phyloP scores from a whole-genome alignment of 2,888 invertebrate genomes.

The Heliconius charithonia region DNA sequence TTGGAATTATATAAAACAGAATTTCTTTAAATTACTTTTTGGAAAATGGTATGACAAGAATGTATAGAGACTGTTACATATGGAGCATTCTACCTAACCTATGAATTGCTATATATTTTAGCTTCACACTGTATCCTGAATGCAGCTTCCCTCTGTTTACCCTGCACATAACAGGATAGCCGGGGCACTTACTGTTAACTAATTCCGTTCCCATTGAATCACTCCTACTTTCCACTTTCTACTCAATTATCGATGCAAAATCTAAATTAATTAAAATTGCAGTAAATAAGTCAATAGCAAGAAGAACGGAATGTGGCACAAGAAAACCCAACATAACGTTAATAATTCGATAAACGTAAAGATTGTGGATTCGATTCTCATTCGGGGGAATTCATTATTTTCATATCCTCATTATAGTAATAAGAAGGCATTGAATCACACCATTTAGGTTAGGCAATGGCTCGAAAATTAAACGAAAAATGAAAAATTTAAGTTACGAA shows the following conservation, averaged over 20 bases:
- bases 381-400: neutral
- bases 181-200: neutral
- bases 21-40: neutral
- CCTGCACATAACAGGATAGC: neutral
- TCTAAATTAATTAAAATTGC: no score
- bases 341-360: neutral
- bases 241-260: neutral
- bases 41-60: neutral
- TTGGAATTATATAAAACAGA: neutral
- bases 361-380: neutral
- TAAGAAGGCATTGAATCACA: neutral
- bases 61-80: neutral
- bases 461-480: neutral
- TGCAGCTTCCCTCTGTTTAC: no score
- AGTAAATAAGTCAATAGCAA: no score
- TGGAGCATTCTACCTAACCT: neutral
- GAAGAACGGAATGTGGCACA: no score
- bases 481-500: neutral
- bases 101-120: neutral
- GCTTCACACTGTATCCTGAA: no score
- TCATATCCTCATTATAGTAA: neutral
- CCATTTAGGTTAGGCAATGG: neutral
- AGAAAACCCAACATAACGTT: no score
- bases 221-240: neutral
- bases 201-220: neutral